Percentiles rank a stretch among this genome's conserved stretches.
Evolutionary conservation across 1,140 invertebrate species (phyloP).

Genomic region (Drosophila dunni): DNA sequence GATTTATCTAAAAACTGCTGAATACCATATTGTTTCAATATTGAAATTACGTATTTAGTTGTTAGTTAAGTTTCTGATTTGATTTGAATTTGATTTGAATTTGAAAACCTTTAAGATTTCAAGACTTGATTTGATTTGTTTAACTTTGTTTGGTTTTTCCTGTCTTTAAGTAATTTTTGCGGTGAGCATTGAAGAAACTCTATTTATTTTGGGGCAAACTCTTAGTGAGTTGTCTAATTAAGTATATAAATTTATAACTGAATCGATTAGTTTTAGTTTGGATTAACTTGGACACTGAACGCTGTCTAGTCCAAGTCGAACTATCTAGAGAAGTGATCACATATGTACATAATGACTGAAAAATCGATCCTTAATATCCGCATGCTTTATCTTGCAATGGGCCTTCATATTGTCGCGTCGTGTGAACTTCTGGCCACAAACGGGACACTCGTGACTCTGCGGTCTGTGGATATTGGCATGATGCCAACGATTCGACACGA

Average conservation of each 20-base stretch:
- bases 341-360: constrained; percentile 85
- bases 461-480: constrained; percentile 89
- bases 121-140: constrained; percentile 33
- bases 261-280: not conserved
- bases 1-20: constrained; percentile 38
- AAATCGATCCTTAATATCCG: constrained; percentile 85
- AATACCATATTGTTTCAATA: constrained; percentile 20
- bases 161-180: constrained; percentile 16
- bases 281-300: not conserved
- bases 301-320: constrained; percentile 37
- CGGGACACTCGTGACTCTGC: constrained; percentile 89
- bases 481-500: constrained; percentile 90
- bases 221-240: constrained; percentile 29
- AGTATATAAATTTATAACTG: constrained; percentile 19
- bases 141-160: constrained; percentile 23
- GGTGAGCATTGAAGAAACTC: constrained; percentile 35
- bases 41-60: constrained; percentile 42
- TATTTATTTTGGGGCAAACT: constrained; percentile 7
- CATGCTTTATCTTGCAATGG: constrained; percentile 89
- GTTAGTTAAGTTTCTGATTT: constrained; percentile 6
- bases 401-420: constrained; percentile 90
- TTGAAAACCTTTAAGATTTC: constrained; percentile 39
- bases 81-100: constrained; percentile 16
- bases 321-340: constrained; percentile 85
- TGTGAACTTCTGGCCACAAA: constrained; percentile 88